Evolutionary conservation across 1,140 invertebrate species (phyloP).

Genomic region (Microplitis mediator): DNA sequence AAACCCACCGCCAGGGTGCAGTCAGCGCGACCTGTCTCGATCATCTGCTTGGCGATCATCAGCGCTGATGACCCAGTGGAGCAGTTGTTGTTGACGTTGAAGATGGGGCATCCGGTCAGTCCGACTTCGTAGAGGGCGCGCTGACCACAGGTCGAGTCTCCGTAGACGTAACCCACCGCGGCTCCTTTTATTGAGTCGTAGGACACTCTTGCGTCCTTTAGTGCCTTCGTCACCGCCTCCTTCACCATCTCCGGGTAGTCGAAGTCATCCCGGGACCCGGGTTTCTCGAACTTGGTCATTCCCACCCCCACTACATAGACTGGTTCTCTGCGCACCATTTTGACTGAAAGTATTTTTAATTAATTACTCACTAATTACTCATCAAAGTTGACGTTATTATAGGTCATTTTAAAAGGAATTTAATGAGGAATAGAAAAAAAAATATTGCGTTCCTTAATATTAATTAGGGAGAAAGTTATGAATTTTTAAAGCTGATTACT

Average conservation of each 20-base stretch:
- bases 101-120: constrained; percentile 95
- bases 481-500: too few species aligned
- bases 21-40: constrained; percentile 83
- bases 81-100: constrained; percentile 99
- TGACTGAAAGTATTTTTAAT: constrained; percentile 23
- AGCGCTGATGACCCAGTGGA: constrained; percentile 94
- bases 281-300: constrained; percentile 97
- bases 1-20: constrained; percentile 94
- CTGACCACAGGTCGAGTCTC: constrained; percentile 95
- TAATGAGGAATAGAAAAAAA: neutral
- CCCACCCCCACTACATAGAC: constrained; percentile 96
- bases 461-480: too few species aligned
- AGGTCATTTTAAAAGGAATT: neutral
- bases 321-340: constrained; percentile 60
- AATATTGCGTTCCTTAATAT: too few species aligned
- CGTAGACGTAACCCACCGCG: constrained; percentile 93
- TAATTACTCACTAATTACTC: neutral
- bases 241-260: constrained; percentile 96
- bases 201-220: constrained; percentile 83
- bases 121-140: constrained; percentile 93
- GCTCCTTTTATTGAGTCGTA: constrained; percentile 87
- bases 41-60: constrained; percentile 86
- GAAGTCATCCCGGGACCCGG: constrained; percentile 75
- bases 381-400: neutral
- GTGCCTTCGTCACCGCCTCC: constrained; percentile 88